Percentiles rank a stretch among this genome's conserved stretches.
phyloP scores from a whole-genome alignment of 2,113 vertebrate genomes.

The Fulmarus glacialis region DNA sequence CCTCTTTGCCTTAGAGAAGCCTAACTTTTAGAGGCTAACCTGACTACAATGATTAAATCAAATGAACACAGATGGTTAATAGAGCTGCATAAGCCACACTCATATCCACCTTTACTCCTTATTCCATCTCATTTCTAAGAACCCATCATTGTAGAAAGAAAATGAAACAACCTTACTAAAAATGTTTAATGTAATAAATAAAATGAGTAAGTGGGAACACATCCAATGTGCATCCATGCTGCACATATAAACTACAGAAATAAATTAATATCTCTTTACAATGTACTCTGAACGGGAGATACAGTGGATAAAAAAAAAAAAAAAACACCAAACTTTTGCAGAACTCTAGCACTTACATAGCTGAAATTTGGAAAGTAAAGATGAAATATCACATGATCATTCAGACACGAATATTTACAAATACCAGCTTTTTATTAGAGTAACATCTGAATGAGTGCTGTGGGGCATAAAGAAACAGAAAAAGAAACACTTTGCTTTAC shows the following conservation, averaged over 20 bases:
- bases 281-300: neutral
- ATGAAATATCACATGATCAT: neutral
- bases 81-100: neutral
- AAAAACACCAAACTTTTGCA: no score
- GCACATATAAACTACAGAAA: neutral
- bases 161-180: neutral
- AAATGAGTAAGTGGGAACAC: neutral
- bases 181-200: neutral
- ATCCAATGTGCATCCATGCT: neutral
- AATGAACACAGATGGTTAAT: neutral
- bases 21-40: neutral
- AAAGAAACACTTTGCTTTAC: neutral
- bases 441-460: neutral
- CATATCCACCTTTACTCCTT: neutral
- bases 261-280: neutral
- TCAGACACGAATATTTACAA: neutral
- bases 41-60: constrained; percentile 1
- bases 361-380: neutral
- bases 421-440: neutral
- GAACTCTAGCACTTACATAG: neutral
- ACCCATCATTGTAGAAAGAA: neutral
- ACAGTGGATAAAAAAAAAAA: neutral
- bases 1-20: neutral
- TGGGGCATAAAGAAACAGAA: neutral
- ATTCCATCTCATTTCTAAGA: neutral